A percentile compares a stretch with the other conserved stretches of the same genome.
These are phyloP conservation scores for Bombus haemorrhoidalis DNA, from an alignment of 1,140 invertebrate genomes.

Conservation along the genomic window DNA sequence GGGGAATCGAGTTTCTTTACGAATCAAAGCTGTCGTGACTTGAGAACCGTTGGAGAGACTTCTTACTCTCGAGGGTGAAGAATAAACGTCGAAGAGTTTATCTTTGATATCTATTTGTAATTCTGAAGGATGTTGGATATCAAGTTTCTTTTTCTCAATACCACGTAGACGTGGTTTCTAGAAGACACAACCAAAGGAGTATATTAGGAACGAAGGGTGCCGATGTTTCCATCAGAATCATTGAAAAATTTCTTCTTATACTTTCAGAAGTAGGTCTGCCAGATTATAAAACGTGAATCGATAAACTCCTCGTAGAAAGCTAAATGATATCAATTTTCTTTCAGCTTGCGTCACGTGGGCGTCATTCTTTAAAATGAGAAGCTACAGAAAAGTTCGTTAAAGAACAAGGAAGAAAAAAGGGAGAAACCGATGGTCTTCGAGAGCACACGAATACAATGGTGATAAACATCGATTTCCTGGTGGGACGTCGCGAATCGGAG, in stretches of 20 bases:
- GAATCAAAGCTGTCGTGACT: neutral
- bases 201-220: neutral
- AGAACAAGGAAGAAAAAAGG: too few species aligned
- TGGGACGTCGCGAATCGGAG: slow-evolving; percentile 16
- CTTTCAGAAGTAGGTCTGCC: neutral
- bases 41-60: neutral
- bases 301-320: neutral
- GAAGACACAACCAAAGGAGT: neutral
- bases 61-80: neutral
- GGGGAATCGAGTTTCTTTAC: too few species aligned
- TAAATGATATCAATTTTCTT: neutral
- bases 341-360: neutral
- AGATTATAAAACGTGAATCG: neutral
- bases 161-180: neutral
- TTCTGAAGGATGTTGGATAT: neutral
- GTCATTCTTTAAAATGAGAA: neutral
- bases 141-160: neutral
- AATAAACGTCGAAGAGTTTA: neutral
- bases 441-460: too few species aligned
- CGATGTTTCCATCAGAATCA: neutral
- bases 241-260: neutral
- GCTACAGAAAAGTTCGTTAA: neutral
- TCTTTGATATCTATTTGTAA: neutral
- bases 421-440: neutral
- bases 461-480: slow-evolving; percentile 22